Base-by-base conservation (phyloP, 1,140 invertebrate genomes). In the Eupristina koningsbergeri region DNA sequence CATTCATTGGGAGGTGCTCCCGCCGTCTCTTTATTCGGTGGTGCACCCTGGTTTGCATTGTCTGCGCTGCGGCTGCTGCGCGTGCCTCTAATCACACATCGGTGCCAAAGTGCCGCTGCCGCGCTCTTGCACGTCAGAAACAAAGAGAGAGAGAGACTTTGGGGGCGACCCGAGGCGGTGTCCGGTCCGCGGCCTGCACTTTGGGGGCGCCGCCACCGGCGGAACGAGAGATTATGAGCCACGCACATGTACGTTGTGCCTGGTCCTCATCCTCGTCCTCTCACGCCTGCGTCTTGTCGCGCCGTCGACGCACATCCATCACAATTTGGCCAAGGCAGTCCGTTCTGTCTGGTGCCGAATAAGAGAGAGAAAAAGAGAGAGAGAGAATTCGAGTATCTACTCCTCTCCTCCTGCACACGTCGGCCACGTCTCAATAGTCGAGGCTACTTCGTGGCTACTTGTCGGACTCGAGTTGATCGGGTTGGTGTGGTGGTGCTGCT, bases 1-100 rank as follows among this genome's bases (percentile, higher is more conserved):
- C 90, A 91, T 87, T 81, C 81, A 80, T 89, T 84, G 88, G 88
- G 88, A 87, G 88, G 89, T 90, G 91, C 89, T 86, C 87, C 89
- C 89, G 89, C 89, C 90, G 90, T 88, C 89, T 88, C 86, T 90
- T 88, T 88, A 74, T 87, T 91, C 88, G 90, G 90, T 89, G 91
- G 90, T 89, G 90, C 90, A 90, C 90, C 88, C 89, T 90, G 89
- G 90, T 92, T 92, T 92, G 92, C 92, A 92, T 92, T 92, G 92
- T 92, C 92, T 92, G 92, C 91, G 91, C 91, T 92, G 91, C 53
- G 78, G 91, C 91, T 90, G 91, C 91, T 91, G 91, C 91, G 91
- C 92, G 92, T 92, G 92, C 91, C 92, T 92, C 91, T 91, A 80
- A 73, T 75, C 83, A 76, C 78, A 76, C 83, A 74, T 74, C 83